Evolutionary conservation across 1,140 invertebrate species (phyloP), one percentile per base, ranked within the genome.

Genomic region (Hycleus cichorii): DNA sequence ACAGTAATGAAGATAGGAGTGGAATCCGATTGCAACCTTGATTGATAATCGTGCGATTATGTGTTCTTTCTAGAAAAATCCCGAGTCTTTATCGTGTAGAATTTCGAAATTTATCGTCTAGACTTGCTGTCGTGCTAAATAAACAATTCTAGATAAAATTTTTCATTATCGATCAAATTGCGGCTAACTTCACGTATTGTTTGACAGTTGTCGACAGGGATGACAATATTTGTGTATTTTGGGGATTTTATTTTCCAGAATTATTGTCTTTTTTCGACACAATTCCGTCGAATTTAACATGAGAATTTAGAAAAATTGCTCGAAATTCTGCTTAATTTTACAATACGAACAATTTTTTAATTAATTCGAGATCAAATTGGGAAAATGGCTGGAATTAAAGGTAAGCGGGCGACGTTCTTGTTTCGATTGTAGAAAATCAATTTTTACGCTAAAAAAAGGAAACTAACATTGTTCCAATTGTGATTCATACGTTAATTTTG

Each of bases 351-450:
- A 32, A 32, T 32, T 32, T 3, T 32, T 32, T 32, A 32, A 32
- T 32, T 5, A 32, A 32, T 32, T 7, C 1, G 18, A 46, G 7
- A 11, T 26, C 9, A 46, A 55, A 18, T 47, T 39, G 5, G 5
- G n/a, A 49, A 18, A 49, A 57, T 57, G 55, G 55, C 55, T 49
- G 55, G 55, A 24, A 57, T 57, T 11, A 57, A 57, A 57, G 48
- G 55, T 57, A 49, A 57, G 53, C 47, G 32, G 32, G 32, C 32
- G 32, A 32, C 2, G 32, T 32, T 7, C 4, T 32, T 32, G 3
- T 32, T 32, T 32, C 32, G 32, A 32, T 7, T 18, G 18, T 18
- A 18, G 2, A 32, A 32, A 32, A 42, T 42, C 40, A 4, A n/a
- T 42, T 42, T 8, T 42, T 42, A n/a, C 11, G 39, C 11, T 7